Conservation (phyloP, 2,888 invertebrate species). For the Pocota personata region DNA sequence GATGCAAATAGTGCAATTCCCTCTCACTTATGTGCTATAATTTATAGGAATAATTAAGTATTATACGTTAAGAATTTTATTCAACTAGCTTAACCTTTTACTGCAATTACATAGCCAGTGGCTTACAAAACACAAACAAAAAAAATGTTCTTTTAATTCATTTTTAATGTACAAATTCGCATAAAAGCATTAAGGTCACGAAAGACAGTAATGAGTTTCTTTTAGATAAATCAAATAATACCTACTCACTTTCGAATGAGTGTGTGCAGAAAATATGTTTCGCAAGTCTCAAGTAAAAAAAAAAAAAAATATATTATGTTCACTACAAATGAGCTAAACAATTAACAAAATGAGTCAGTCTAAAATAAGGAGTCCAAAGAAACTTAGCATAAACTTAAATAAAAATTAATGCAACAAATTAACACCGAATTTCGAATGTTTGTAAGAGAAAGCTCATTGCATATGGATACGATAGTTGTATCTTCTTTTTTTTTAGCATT, state of each 20-base stretch:
- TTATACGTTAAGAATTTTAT: neutral
- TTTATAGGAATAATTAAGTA: no score
- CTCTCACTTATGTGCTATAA: neutral
- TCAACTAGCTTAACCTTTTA: neutral
- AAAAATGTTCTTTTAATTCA: constrained; percentile 31
- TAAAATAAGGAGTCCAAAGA: neutral
- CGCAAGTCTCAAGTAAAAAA: neutral
- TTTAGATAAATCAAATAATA: neutral
- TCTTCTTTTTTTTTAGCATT: neutral
- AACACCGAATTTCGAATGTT: constrained; percentile 15
- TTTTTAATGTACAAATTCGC: constrained; percentile 43
- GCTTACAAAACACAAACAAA: neutral
- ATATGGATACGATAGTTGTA: constrained; percentile 19
- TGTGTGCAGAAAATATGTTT: neutral
- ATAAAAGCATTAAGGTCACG: constrained; percentile 49
- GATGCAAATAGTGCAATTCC: neutral
- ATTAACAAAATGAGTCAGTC: constrained; percentile 10
- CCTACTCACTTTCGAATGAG: constrained; percentile 1
- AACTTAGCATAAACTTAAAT: neutral
- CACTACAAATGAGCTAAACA: constrained; percentile 7
- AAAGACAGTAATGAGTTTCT: neutral
- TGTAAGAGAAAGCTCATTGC: constrained; percentile 58
- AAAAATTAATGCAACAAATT: constrained; percentile 12
- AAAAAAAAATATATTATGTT: neutral
- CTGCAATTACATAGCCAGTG: neutral